These are phyloP conservation scores for Hoplostethus atlanticus DNA, from an alignment of 2,797 vertebrate genomes.

Conservation along the genomic window DNA sequence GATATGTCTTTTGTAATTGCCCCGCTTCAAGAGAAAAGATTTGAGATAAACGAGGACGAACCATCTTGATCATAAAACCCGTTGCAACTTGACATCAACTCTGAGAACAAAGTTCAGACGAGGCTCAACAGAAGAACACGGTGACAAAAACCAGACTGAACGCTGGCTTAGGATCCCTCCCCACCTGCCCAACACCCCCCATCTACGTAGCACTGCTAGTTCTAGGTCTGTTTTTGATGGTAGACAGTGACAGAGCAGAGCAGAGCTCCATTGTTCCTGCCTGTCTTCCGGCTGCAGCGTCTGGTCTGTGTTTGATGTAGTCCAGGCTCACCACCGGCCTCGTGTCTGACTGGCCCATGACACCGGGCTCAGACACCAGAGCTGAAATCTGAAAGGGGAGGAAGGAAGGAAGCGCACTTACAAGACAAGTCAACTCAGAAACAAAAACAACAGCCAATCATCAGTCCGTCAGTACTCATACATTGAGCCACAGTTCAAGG, in stretches of 20 bases:
- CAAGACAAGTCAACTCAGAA: conserved; percentile 47
- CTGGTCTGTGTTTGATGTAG: conserved; percentile 78
- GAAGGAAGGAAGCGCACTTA: conserved; percentile 75
- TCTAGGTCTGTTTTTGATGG: conserved; percentile 67
- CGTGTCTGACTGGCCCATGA: conserved; percentile 52
- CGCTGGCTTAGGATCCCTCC: conserved; percentile 56
- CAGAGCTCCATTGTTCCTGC: conserved; percentile 75
- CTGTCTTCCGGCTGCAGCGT: conserved; percentile 75
- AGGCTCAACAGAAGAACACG: conserved; percentile 45
- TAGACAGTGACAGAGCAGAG: conserved; percentile 69
- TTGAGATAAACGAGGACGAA: conserved; percentile 48
- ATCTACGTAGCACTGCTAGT: conserved; percentile 24
- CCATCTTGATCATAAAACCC: neutral
- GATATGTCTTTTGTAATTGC: conserved; percentile 56
- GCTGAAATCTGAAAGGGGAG: conserved; percentile 59
- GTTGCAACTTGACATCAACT: conserved; percentile 53
- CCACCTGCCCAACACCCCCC: conserved; percentile 55
- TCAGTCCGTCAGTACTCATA: conserved; percentile 53
- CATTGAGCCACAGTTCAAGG: conserved; percentile 33
- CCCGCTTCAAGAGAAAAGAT: conserved; percentile 27
- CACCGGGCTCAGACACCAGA: conserved; percentile 55
- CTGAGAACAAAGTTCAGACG: conserved; percentile 51
- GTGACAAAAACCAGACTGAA: conserved; percentile 63
- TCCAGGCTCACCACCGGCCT: conserved; percentile 66
- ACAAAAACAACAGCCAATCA: conserved; percentile 66